A percentile compares a stretch with the other conserved stretches of the same genome.
Conservation (phyloP, 2,888 invertebrate genomes). For the Acronicta aceris region DNA sequence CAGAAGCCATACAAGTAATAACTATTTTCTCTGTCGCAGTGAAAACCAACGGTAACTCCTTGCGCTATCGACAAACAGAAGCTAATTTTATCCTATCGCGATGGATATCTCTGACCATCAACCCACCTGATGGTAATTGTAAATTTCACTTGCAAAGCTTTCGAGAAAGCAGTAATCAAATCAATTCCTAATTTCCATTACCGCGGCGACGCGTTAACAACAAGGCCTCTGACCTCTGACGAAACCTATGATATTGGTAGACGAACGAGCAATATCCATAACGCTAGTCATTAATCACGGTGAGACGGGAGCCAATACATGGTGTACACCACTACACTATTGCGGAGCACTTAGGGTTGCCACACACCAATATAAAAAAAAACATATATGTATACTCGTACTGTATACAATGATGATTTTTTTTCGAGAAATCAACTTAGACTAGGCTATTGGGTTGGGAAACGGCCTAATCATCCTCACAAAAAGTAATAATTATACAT, state of each 20-base stretch:
- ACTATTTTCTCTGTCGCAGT: background rate
- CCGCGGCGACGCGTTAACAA: conserved; percentile 18
- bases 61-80: background rate
- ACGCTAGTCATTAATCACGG: conserved; percentile 50
- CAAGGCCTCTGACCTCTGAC: conserved; percentile 35
- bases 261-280: conserved; percentile 36
- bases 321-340: conserved; percentile 24
- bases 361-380: background rate
- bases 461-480: no score
- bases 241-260: conserved; percentile 30
- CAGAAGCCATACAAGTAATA: no score
- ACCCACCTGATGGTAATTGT: background rate
- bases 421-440: no score
- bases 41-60: background rate
- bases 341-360: conserved; percentile 39
- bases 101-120: conserved; percentile 3
- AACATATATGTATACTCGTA: background rate
- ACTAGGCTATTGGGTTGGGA: no score
- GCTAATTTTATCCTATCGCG: background rate
- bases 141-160: conserved; percentile 16
- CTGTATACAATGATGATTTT: no score
- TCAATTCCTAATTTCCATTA: conserved; percentile 45
- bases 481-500: no score
- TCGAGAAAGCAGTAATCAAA: conserved; percentile 37
- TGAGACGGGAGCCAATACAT: conserved; percentile 39